Conservation (phyloP, 2,113 vertebrate species). For the Sturnira hondurensis region DNA sequence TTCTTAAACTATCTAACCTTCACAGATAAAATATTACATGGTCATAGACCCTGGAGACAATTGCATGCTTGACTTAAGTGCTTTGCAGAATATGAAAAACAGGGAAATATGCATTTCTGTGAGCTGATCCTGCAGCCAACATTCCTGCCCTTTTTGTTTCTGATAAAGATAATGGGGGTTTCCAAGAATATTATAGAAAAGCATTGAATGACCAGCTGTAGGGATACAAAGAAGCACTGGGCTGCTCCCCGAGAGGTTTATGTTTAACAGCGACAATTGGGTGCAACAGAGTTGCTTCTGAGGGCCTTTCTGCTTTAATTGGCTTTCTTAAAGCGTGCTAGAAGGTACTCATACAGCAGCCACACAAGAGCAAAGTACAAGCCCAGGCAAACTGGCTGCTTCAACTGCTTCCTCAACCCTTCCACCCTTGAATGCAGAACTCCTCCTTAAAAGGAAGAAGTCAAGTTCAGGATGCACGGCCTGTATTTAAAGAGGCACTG, state of each 20-base stretch:
- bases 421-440: background rate
- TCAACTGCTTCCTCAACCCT: background rate
- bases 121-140: background rate
- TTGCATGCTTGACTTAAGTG: background rate
- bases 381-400: background rate
- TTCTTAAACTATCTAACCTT: background rate
- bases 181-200: background rate
- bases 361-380: background rate
- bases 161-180: background rate
- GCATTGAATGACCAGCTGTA: background rate
- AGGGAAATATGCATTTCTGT: background rate
- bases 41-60: background rate
- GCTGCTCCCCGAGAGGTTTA: background rate
- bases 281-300: background rate
- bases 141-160: background rate
- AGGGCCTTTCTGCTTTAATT: background rate
- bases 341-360: background rate
- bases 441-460: background rate
- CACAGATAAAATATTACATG: background rate
- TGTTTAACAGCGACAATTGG: background rate
- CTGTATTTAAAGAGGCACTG: background rate
- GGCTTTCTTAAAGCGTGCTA: background rate
- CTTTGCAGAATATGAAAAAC: background rate
- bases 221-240: background rate
- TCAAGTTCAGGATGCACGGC: background rate